Evolutionary conservation across 37 sponge, comb jelly and placozoan genomes (phyloP).

Genomic region (Ianthella basta): DNA sequence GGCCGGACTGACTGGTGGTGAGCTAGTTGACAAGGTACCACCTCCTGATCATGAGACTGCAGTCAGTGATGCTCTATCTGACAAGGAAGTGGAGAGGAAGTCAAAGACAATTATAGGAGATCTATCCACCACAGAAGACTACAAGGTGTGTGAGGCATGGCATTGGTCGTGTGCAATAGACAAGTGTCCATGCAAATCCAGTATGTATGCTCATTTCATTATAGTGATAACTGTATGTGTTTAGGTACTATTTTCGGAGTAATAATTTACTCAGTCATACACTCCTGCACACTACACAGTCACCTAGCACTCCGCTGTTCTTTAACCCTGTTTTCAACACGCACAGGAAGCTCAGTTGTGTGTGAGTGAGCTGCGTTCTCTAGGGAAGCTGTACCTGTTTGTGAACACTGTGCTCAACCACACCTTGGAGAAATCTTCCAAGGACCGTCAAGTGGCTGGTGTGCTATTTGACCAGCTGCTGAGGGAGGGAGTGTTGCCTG

Average conservation of each 20-base stretch:
- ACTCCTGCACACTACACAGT: too few relatives aligned
- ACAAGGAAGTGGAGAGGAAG: constrained; percentile 46
- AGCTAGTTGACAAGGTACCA: not conserved
- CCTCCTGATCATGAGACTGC: not conserved
- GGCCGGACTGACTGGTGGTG: not conserved
- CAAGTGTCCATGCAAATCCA: too few relatives aligned
- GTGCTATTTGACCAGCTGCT: constrained; percentile 51
- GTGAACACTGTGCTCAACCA: constrained; percentile 56
- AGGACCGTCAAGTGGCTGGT: constrained; percentile 21
- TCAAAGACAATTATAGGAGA: constrained; percentile 56
- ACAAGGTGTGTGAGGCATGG: constrained; percentile 42
- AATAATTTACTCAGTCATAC: too few relatives aligned
- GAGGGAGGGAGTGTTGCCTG: constrained; percentile 27
- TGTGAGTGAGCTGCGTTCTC: constrained; percentile 76
- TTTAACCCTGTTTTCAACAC: too few relatives aligned
- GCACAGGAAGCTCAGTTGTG: constrained; percentile 73
- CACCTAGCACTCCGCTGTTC: too few relatives aligned
- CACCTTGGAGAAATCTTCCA: constrained; percentile 52
- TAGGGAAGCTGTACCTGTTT: constrained; percentile 46
- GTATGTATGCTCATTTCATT: too few relatives aligned
- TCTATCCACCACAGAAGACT: constrained; percentile 50
- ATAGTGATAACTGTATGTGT: too few relatives aligned
- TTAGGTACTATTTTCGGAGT: too few relatives aligned
- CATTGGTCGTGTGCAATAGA: too few relatives aligned
- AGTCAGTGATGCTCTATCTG: constrained; percentile 30